Evolutionary conservation across 2,113 vertebrate species (phyloP).

Genomic region (Hydropotes inermis): DNA sequence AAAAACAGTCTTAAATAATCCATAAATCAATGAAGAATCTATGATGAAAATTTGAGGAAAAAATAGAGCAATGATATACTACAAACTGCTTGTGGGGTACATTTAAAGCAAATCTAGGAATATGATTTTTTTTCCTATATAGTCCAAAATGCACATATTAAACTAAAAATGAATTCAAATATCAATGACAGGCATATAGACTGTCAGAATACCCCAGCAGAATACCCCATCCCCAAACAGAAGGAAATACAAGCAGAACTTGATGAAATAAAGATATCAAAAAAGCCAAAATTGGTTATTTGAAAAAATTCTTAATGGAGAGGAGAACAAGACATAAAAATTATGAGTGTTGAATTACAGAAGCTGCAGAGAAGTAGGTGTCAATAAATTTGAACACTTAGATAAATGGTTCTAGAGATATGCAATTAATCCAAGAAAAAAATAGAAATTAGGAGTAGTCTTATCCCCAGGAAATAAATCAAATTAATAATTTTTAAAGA

Average conservation of each 20-base stretch:
- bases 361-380: neutral
- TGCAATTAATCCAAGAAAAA: neutral
- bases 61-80: neutral
- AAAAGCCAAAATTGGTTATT: neutral
- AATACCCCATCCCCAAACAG: neutral
- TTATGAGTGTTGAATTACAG: neutral
- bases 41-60: neutral
- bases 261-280: neutral
- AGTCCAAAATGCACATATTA: neutral
- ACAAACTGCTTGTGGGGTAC: neutral
- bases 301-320: neutral
- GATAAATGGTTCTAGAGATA: neutral
- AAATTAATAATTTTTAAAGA: neutral
- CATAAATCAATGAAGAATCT: neutral
- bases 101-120: neutral
- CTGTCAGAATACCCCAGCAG: neutral
- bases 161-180: neutral
- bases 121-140: neutral
- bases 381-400: neutral
- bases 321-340: neutral
- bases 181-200: neutral
- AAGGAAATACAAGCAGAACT: neutral
- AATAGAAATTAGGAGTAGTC: neutral
- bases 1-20: neutral
- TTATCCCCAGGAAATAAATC: neutral